phyloP scores from a whole-genome alignment of 2,888 invertebrate genomes.

The Heteromurus nitidus region DNA sequence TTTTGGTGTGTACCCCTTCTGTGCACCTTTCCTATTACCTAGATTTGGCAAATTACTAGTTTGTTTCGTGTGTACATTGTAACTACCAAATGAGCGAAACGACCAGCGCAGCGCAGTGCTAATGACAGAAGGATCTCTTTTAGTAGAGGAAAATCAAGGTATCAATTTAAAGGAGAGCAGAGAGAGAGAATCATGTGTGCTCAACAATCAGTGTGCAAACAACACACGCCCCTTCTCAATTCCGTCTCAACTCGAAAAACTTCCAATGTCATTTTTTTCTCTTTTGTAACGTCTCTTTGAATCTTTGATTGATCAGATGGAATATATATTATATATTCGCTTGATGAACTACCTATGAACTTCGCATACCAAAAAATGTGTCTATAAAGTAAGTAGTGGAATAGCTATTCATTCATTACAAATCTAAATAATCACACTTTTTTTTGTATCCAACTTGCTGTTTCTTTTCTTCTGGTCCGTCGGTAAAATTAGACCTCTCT shows the following conservation, averaged over 20 bases:
- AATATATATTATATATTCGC: background rate
- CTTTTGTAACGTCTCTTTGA: slow-evolving; percentile 13
- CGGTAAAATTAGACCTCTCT: slow-evolving; percentile 3
- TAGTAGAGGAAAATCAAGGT: slow-evolving; percentile 29
- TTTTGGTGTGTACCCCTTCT: background rate
- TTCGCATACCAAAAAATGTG: background rate
- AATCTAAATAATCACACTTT: background rate
- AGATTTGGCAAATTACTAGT: background rate
- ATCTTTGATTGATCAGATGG: slow-evolving; percentile 37
- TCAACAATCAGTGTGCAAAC: slow-evolving; percentile 1
- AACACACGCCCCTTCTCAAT: slow-evolving; percentile 31
- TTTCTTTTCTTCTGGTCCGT: background rate
- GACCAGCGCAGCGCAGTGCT: too few relatives aligned
- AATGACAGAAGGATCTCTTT: background rate
- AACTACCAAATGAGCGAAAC: too few relatives aligned
- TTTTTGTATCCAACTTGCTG: background rate
- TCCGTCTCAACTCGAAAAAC: slow-evolving; percentile 10
- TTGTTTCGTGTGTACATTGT: background rate
- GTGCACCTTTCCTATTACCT: background rate
- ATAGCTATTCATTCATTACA: background rate
- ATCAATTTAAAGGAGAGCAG: slow-evolving; percentile 42
- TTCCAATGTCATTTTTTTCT: slow-evolving; percentile 36
- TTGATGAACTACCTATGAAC: background rate
- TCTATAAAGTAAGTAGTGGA: too few relatives aligned
- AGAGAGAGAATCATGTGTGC: background rate